Conservation (phyloP, 2,888 invertebrate genomes). For the Chymomyza amoena region DNA sequence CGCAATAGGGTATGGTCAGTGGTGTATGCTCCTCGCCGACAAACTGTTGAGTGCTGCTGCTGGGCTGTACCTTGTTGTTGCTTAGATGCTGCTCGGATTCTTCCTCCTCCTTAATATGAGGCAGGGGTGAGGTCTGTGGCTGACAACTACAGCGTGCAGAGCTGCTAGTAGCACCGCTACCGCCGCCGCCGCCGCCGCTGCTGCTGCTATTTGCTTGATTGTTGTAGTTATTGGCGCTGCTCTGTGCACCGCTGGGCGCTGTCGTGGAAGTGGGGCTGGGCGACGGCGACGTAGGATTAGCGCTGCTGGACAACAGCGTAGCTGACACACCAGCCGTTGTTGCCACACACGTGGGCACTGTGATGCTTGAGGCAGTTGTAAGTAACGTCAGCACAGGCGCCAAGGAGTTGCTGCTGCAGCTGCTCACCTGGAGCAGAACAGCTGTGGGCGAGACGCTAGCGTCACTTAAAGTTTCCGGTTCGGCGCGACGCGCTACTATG, state of each 20-base stretch:
- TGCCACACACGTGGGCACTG: conserved; percentile 29
- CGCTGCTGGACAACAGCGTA: conserved; percentile 35
- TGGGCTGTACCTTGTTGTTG: conserved; percentile 78
- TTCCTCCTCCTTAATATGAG: conserved; percentile 91
- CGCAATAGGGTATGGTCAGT: conserved; percentile 53
- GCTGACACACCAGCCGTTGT: conserved; percentile 27
- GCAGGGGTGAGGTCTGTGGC: conserved; percentile 86
- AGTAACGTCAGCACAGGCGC: conserved; percentile 48
- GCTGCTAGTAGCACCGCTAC: conserved; percentile 52
- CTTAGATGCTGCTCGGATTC: conserved; percentile 80
- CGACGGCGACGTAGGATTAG: conserved; percentile 52
- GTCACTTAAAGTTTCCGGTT: conserved; percentile 74
- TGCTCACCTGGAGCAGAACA: conserved; percentile 55
- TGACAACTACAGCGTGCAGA: conserved; percentile 78
- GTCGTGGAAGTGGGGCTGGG: conserved; percentile 36
- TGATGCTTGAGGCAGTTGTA: conserved; percentile 46
- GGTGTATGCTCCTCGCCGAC: conserved; percentile 5
- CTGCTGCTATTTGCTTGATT: conserved; percentile 16
- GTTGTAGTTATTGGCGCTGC: conserved; percentile 25
- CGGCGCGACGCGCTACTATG: conserved; percentile 70
- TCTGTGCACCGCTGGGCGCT: conserved; percentile 15
- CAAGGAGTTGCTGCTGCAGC: conserved; percentile 29
- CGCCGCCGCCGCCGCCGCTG: conserved; percentile 16
- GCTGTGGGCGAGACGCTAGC: conserved; percentile 75
- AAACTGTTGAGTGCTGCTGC: background rate